Percentiles rank a stretch among this genome's conserved stretches.
Conservation (phyloP, 2,113 vertebrate species). For the Epinephelus moara region DNA sequence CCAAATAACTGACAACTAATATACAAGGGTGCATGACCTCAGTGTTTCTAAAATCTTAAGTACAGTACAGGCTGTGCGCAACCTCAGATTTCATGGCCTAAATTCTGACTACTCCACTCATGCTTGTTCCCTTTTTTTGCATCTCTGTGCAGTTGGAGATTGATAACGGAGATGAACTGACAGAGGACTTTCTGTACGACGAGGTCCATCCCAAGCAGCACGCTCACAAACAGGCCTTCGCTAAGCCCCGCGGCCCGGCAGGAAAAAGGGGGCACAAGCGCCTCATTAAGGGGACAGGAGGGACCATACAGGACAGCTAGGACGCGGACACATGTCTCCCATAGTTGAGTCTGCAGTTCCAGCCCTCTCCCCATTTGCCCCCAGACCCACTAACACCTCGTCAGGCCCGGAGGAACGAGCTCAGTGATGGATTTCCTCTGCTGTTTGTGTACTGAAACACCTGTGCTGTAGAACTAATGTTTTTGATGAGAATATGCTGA, state of each 20-base stretch:
- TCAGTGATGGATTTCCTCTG: conserved; percentile 22
- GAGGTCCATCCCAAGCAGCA: conserved; percentile 98
- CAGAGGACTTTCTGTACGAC: conserved; percentile 93
- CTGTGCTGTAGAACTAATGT: conserved; percentile 34
- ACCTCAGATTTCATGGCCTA: background rate
- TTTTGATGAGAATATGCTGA: conserved; percentile 38
- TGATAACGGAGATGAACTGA: conserved; percentile 92
- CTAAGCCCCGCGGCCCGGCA: conserved; percentile 95
- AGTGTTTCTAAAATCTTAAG: conserved; percentile 1
- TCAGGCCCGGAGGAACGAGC: conserved; percentile 11
- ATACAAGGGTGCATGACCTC: background rate
- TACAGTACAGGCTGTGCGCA: background rate
- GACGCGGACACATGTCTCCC: conserved; percentile 4
- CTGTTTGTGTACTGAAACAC: conserved; percentile 46
- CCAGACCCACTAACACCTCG: conserved; percentile 3
- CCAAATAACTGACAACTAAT: background rate
- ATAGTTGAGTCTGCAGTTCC: conserved; percentile 21
- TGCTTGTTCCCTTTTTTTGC: background rate
- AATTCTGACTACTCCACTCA: background rate
- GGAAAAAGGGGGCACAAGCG: conserved; percentile 97
- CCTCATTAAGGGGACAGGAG: conserved; percentile 91
- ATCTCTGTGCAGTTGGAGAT: conserved; percentile 90
- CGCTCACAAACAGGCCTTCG: conserved; percentile 94
- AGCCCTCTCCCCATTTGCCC: conserved; percentile 2
- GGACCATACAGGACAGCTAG: conserved; percentile 85